These are phyloP conservation scores for Coregonus sp. DNA, from an alignment of 2,797 vertebrate species.

Conservation along the genomic window DNA sequence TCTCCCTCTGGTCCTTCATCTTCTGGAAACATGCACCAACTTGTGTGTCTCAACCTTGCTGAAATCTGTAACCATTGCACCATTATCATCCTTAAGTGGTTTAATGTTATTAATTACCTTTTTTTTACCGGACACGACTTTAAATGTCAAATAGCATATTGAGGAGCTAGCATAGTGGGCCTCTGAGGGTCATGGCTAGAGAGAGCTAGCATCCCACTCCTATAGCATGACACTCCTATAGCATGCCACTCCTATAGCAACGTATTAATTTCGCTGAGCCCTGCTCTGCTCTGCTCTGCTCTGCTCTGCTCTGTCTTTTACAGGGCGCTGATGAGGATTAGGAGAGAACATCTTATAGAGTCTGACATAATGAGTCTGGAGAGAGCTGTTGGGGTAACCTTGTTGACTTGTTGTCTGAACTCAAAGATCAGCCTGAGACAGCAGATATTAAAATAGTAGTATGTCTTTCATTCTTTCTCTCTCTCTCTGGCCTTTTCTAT, in stretches of 20 bases:
- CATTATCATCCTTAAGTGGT: conserved; percentile 38
- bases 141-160: conserved; percentile 45
- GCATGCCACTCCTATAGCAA: neutral
- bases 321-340: conserved; percentile 31
- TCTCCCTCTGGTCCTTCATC: neutral
- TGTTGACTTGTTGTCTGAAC: neutral
- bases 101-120: conserved; percentile 46
- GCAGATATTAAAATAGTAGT: conserved; percentile 10
- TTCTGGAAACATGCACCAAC: conserved; percentile 18
- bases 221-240: neutral
- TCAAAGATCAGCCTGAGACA: conserved; percentile 20
- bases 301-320: conserved; percentile 23
- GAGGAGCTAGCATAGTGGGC: conserved; percentile 9
- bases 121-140: neutral
- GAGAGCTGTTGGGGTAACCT: conserved; percentile 26
- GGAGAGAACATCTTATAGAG: conserved; percentile 31
- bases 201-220: neutral
- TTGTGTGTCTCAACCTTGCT: conserved; percentile 23
- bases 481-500: neutral
- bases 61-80: conserved; percentile 4
- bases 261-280: neutral
- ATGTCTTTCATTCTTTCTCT: neutral
- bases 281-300: conserved; percentile 20
- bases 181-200: conserved; percentile 29
- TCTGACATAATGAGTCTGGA: conserved; percentile 34